Evolutionary conservation across 2,888 invertebrate genomes (phyloP).

Genomic region (Hylaea fasciaria): DNA sequence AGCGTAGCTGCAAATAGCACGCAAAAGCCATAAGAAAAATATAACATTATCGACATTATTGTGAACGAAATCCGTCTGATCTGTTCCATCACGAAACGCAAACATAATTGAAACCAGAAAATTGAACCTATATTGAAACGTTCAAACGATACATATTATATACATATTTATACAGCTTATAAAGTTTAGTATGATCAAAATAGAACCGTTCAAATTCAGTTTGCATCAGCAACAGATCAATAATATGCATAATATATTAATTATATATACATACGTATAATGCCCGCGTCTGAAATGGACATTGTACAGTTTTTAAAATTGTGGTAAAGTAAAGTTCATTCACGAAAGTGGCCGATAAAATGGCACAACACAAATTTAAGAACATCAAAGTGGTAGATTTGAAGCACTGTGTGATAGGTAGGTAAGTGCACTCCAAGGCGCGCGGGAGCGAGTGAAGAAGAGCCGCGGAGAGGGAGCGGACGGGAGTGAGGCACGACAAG

Average conservation of each 20-base stretch:
- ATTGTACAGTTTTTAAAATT: conserved; percentile 15
- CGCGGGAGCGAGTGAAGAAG: conserved; percentile 40
- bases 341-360: conserved; percentile 42
- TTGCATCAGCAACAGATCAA: conserved; percentile 24
- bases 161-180: conserved; percentile 1
- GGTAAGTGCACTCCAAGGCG: conserved; percentile 60
- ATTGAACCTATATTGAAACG: conserved; percentile 34
- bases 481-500: conserved; percentile 54
- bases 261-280: too few species aligned
- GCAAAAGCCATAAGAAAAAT: background rate
- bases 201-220: conserved; percentile 28
- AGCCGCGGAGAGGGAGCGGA: conserved; percentile 22
- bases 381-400: conserved; percentile 59
- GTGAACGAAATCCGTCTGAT: background rate
- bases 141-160: conserved; percentile 17
- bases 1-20: too few species aligned
- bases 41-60: background rate
- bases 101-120: conserved; percentile 26
- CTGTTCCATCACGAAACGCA: conserved; percentile 30
- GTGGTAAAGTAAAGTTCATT: conserved; percentile 28
- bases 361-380: conserved; percentile 59
- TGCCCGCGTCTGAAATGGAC: conserved; percentile 18
- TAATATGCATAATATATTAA: too few species aligned
- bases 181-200: conserved; percentile 8
- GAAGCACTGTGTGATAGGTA: conserved; percentile 50